These are phyloP conservation scores for Tragelaphus strepsiceros DNA, from an alignment of 2,113 vertebrate species.

Conservation along the genomic window DNA sequence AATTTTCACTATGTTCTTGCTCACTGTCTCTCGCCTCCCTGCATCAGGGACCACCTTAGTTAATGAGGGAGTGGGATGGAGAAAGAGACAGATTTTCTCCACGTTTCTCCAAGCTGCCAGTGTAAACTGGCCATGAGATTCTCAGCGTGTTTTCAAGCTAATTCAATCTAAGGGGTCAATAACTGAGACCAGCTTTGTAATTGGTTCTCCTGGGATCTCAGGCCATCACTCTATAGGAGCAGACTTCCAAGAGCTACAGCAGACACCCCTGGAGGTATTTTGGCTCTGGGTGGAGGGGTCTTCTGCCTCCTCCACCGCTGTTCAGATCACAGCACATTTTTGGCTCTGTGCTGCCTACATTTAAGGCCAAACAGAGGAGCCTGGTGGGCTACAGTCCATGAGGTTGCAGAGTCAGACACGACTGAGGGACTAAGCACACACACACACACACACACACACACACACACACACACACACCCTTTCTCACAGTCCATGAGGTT, in stretches of 20 bases:
- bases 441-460: accelerated
- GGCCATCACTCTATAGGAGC: background rate
- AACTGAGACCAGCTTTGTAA: background rate
- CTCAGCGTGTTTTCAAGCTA: background rate
- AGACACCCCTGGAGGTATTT: background rate
- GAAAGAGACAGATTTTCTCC: background rate
- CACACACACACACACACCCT: background rate
- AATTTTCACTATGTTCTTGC: background rate
- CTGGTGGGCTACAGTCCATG: background rate
- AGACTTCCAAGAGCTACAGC: background rate
- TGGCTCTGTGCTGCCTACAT: background rate
- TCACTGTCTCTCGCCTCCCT: background rate
- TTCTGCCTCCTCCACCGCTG: background rate
- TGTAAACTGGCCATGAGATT: background rate
- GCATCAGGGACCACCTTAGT: background rate
- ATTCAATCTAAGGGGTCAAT: background rate
- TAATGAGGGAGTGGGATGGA: background rate
- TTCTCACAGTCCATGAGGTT: too few species aligned
- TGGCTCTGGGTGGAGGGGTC: background rate
- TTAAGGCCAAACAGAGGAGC: background rate
- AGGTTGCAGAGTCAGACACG: background rate
- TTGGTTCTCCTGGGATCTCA: background rate
- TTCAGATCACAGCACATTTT: background rate
- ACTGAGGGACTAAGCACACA: accelerated
- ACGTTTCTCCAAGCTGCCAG: background rate